Evolutionary conservation across 2,797 vertebrate species (phyloP), one percentile per base, ranked within the genome.

Genomic region (Sylvilagus floridanus): DNA sequence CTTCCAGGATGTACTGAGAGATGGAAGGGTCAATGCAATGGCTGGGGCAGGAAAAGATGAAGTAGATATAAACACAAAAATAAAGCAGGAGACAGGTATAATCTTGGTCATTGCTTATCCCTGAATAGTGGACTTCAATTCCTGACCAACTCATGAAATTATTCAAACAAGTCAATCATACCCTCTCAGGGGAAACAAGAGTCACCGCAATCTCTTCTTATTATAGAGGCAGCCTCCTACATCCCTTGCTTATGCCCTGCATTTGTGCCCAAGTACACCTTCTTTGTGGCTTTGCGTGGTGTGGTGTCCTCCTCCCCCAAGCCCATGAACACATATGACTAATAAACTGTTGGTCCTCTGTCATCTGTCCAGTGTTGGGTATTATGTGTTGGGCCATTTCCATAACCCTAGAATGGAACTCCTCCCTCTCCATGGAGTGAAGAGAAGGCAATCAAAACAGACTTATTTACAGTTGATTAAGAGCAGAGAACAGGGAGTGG

Each of bases 401-500:
- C 4, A 17, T 1, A 62, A 37, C 26, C 28, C 42, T 30, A 32
- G 16, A 30, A 32, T 7, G 47, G 37, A 54, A 84, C 35, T 75
- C 42, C 24, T 68, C n/a, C 17, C 69, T 91, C 65, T 26, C 22
- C n/a, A 24, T 7, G 4, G 24, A 11, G 26, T 26, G 5, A 79
- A 75, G 35, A 95, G 65, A 66, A 52, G 17, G 13, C 71, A 84
- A 19, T 24, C 30, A 42, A 76, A 63, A 54, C 14, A 83, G 35
- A 82, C 13, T 65, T 26, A 28, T 65, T 22, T 10, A n/a, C 13
- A 5, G 50, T 13, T 47, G 24, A 84, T 35, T 54, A 13, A 72
- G 5, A 0, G 10, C 0, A 47, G 24, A 37, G 42, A 79, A 83
- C 13, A 5, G 0, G 3, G 2, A 7, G 10, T 2, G 10, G 1